Evolutionary conservation across 2,888 invertebrate genomes (phyloP).

Genomic region (Calephelis perditalis): DNA sequence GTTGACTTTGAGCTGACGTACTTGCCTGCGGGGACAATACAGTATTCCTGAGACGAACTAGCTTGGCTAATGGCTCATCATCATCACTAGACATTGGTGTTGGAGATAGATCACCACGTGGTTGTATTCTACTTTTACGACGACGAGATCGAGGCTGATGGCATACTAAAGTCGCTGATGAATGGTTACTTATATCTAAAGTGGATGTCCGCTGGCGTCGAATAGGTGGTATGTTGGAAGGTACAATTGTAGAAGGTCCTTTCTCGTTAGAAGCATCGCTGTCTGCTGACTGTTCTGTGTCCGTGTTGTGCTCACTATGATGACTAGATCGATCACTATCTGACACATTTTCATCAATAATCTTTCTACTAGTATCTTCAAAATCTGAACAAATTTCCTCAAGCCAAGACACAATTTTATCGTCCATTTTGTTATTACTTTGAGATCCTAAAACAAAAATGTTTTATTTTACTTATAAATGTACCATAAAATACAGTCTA

Average conservation of each 20-base stretch:
- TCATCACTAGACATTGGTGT: conserved; percentile 1
- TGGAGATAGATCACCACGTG: conserved; percentile 5
- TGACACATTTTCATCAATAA: too few species aligned
- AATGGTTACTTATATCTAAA: background rate
- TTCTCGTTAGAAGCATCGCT: background rate
- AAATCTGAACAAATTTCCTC: too few species aligned
- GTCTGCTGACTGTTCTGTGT: background rate
- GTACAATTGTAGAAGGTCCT: conserved; percentile 1
- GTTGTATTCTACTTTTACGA: conserved; percentile 9
- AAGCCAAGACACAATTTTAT: too few species aligned
- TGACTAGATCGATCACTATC: too few species aligned
- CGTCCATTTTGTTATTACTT: too few species aligned
- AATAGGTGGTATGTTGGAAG: background rate
- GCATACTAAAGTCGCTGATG: background rate
- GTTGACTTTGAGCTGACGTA: background rate
- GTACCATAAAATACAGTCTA: too few species aligned
- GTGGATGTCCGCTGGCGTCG: background rate
- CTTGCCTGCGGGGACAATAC: background rate
- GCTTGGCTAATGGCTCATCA: background rate
- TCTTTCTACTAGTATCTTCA: too few species aligned
- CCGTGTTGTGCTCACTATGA: too few species aligned
- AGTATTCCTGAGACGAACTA: background rate
- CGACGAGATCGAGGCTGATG: background rate
- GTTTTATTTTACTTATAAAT: too few species aligned
- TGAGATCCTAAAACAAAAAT: too few species aligned